Base-by-base conservation (phyloP, 2,888 invertebrate species). In the Biston betularia region DNA sequence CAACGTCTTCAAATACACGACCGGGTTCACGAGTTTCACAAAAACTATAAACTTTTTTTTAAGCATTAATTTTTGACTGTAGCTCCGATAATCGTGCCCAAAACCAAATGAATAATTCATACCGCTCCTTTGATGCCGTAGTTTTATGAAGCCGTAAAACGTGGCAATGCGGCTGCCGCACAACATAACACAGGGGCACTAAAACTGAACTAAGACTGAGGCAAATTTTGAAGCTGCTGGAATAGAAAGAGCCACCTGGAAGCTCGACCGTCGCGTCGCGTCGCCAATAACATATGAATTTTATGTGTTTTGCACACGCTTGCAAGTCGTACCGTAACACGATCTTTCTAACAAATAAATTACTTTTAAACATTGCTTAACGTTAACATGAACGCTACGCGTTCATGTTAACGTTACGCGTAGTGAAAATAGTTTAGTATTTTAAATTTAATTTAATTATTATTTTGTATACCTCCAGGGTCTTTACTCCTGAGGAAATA, bases 181-280 rank as follows among this genome's bases (percentile, higher is more conserved):
- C 73, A 63, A 65, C 62, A 65, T 59, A 63, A 65, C 63, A 61
- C 62, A 38, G n/a, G 12, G 57, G 44, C 52, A 57, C 63, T 70
- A 68, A 67, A 72, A 66, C 42, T 49, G 44, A 68, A 59, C 63
- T 68, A 67, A 70, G 68, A 70, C 68, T 65, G 50, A 64, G 65
- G 49, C 61, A 61, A 59, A 60, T 52, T 68, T 70, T 63, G 60
- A 66, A 70, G 65, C 66, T 63, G 52, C 49, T 63, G 44, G 35
- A 71, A 61, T n/a, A 42, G n/a, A 42, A 57, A 6, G 14, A 33
- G 35, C 42, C 38, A 61, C 65, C 65, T 65, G 60, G 35, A 53
- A 53, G 40, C n/a, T 2, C 53, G 40, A 6, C 15, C 53, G 15
- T 11, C 14, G 10, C 34, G n/a, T n/a, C n/a, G n/a, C 33, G 14